Percentiles rank a stretch among this genome's conserved stretches.
Evolutionary conservation across 1,140 invertebrate genomes (phyloP).

Genomic region (Ceratitis capitata): DNA sequence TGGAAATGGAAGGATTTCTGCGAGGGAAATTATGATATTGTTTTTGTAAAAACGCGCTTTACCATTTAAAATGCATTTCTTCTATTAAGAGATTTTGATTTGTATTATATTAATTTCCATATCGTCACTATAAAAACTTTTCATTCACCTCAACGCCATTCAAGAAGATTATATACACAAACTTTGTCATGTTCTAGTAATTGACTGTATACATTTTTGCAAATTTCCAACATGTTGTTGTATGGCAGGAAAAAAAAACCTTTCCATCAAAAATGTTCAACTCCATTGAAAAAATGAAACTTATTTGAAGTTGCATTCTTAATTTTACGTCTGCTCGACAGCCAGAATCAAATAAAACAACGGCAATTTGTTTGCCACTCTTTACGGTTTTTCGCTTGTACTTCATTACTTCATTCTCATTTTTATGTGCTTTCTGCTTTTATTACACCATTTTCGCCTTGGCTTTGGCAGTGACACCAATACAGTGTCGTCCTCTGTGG

Average conservation of each 20-base stretch:
- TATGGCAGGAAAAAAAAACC: too few relatives aligned
- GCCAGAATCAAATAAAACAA: too few relatives aligned
- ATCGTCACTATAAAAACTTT: too few relatives aligned
- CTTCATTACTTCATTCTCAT: background rate
- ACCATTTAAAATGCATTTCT: too few relatives aligned
- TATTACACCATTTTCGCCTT: background rate
- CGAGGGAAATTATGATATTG: too few relatives aligned
- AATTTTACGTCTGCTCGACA: too few relatives aligned
- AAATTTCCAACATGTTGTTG: background rate
- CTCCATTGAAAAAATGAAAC: background rate
- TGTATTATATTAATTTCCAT: too few relatives aligned
- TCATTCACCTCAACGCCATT: too few relatives aligned
- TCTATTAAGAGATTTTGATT: too few relatives aligned
- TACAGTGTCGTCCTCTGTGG: background rate
- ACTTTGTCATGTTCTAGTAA: background rate
- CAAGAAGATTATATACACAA: slow-evolving; percentile 3
- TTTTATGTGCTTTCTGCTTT: background rate
- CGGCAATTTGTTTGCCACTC: background rate
- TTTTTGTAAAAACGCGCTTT: too few relatives aligned
- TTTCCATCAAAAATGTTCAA: background rate
- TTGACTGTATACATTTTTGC: background rate
- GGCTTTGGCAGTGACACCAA: background rate
- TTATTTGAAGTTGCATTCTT: background rate
- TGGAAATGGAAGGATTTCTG: too few relatives aligned
- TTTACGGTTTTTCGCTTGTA: background rate